A percentile compares a stretch with the other conserved stretches of the same genome.
Conservation (phyloP, 2,797 vertebrate species). For the Adrianichthys oophorus region DNA sequence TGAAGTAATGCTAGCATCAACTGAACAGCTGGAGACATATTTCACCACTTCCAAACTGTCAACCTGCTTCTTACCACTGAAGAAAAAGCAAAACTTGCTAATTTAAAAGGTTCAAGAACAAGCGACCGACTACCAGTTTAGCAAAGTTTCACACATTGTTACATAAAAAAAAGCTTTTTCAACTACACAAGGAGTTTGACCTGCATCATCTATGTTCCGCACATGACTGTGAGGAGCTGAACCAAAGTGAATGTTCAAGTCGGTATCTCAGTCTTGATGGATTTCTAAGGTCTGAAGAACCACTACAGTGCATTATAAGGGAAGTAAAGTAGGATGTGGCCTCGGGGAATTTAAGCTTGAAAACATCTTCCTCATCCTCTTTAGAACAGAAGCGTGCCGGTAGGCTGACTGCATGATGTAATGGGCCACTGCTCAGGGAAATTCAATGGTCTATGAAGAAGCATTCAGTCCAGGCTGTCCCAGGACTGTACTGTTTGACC, state of each 20-base stretch:
- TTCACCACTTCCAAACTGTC: no score
- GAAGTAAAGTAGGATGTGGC: constrained; percentile 15
- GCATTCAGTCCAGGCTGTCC: constrained; percentile 57
- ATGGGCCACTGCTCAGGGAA: constrained; percentile 64
- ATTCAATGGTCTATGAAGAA: constrained; percentile 46
- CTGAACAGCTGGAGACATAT: no score
- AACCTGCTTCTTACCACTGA: no score
- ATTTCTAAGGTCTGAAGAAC: constrained; percentile 15
- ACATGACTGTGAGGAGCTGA: background rate
- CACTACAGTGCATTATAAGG: constrained; percentile 2
- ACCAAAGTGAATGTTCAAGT: constrained; percentile 4
- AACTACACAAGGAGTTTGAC: no score
- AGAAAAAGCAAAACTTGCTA: no score
- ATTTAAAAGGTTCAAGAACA: no score
- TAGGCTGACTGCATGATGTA: constrained; percentile 54
- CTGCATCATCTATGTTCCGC: no score
- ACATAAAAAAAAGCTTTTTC: no score
- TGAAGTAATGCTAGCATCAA: no score
- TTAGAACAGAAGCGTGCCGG: constrained; percentile 29
- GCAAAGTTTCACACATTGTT: no score
- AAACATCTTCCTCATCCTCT: constrained; percentile 26
- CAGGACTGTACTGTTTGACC: constrained; percentile 60
- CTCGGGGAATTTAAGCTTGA: constrained; percentile 19
- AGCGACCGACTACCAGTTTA: no score
- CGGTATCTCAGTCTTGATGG: background rate